These are phyloP conservation scores for Oscarella lobularis DNA, from an alignment of 37 sponge, comb jelly and placozoan genomes.

Conservation along the genomic window DNA sequence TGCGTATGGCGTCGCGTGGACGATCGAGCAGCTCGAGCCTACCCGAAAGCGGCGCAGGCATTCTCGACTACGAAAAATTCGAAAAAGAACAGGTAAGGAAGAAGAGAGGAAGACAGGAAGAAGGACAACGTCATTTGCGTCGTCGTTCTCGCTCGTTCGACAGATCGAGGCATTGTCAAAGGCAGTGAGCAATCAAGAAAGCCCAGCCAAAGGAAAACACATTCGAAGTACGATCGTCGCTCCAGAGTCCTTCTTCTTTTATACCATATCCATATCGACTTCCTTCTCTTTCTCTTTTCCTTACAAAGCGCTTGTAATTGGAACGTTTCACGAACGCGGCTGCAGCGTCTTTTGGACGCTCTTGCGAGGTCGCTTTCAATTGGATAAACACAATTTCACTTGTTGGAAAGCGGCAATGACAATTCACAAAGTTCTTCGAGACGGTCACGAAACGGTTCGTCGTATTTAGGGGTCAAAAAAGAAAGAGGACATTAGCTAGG, in stretches of 20 bases:
- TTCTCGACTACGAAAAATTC: conserved; percentile 52
- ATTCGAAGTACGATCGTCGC: conserved; percentile 45
- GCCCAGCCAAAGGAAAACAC: conserved; percentile 78
- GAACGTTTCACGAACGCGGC: conserved; percentile 67
- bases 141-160: not conserved
- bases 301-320: conserved; percentile 45
- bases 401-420: conserved; percentile 83
- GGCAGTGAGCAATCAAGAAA: conserved; percentile 42
- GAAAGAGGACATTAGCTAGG: not conserved
- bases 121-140: not conserved
- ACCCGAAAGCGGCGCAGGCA: conserved; percentile 24
- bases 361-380: conserved; percentile 10
- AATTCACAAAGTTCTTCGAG: conserved; percentile 58
- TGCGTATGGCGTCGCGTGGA: too few species aligned
- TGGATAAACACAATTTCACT: conserved; percentile 19
- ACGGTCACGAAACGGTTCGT: conserved; percentile 68
- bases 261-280: not conserved
- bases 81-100: conserved; percentile 72
- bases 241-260: not conserved
- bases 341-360: conserved; percentile 57
- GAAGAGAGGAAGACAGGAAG: too few species aligned
- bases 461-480: not conserved
- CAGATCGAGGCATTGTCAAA: conserved; percentile 58
- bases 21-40: too few species aligned
- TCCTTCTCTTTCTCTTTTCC: not conserved